These are phyloP conservation scores for Albula goreensis DNA, from an alignment of 2,113 vertebrate species.

Conservation along the genomic window DNA sequence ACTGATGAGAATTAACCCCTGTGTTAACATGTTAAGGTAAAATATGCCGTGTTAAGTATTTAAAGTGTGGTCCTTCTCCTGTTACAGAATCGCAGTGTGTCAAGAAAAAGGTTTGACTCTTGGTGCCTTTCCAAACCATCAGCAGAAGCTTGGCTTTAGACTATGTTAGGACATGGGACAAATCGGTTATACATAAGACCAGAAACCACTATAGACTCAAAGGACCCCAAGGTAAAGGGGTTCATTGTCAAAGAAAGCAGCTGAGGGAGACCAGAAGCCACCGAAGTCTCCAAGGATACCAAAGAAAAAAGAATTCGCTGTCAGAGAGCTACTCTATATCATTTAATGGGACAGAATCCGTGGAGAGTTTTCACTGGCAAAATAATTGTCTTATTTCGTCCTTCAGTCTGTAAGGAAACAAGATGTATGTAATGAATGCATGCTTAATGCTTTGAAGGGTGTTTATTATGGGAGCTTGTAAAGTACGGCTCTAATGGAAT, in stretches of 20 bases:
- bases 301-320: background rate
- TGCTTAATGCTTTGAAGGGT: background rate
- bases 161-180: background rate
- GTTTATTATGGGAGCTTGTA: background rate
- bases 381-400: background rate
- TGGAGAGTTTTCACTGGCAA: too few relatives aligned
- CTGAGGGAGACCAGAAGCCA: too few relatives aligned
- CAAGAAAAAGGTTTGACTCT: too few relatives aligned
- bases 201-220: background rate
- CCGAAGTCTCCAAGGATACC: background rate
- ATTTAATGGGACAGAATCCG: background rate
- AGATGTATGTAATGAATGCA: background rate
- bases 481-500: background rate
- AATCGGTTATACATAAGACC: background rate
- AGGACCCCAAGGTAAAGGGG: background rate
- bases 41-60: background rate
- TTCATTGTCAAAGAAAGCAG: background rate
- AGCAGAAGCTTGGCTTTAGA: background rate
- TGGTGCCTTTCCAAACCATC: background rate
- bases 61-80: background rate
- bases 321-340: background rate
- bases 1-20: too few relatives aligned
- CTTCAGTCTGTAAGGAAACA: background rate
- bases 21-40: too few relatives aligned
- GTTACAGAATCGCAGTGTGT: too few relatives aligned